A percentile compares a stretch with the other conserved stretches of the same genome.
Conservation (phyloP, 1,140 invertebrate species). For the Aphelenchoides fujianensis region DNA sequence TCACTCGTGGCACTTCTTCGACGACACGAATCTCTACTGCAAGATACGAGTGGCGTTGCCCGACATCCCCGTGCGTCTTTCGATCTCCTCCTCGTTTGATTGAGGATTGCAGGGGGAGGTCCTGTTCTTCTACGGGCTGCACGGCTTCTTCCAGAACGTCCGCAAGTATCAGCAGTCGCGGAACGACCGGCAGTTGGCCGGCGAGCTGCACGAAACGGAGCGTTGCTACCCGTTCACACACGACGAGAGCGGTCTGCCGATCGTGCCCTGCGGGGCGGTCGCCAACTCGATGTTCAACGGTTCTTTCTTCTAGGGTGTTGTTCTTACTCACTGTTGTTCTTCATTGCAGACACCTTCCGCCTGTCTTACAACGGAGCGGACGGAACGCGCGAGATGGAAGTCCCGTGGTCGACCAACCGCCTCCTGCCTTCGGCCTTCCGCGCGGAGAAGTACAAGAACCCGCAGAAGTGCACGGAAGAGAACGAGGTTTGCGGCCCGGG, state of each 20-base stretch:
- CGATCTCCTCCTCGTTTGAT: neutral
- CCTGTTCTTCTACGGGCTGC: slow-evolving; percentile 93
- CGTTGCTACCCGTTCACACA: slow-evolving; percentile 27
- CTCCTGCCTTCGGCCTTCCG: slow-evolving; percentile 66
- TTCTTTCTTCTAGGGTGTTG: slow-evolving; percentile 5
- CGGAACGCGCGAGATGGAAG: slow-evolving; percentile 2
- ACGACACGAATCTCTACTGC: neutral
- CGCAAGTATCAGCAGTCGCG: slow-evolving; percentile 93
- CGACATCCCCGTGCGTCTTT: neutral
- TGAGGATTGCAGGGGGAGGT: slow-evolving; percentile 72
- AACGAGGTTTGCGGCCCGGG: neutral
- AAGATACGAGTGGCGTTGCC: slow-evolving; percentile 6
- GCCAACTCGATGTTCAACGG: slow-evolving; percentile 87
- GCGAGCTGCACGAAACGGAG: slow-evolving; percentile 62
- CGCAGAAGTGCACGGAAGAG: slow-evolving; percentile 9
- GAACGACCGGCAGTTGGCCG: slow-evolving; percentile 88
- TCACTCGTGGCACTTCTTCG: neutral
- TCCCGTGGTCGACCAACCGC: slow-evolving; percentile 68
- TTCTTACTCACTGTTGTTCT: neutral
- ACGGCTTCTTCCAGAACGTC: slow-evolving; percentile 97
- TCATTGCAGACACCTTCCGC: slow-evolving; percentile 3
- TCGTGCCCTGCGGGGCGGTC: slow-evolving; percentile 80
- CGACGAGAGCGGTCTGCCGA: slow-evolving; percentile 68
- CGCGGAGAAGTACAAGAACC: slow-evolving; percentile 7
- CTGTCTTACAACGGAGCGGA: neutral